phyloP scores from a whole-genome alignment of 2,113 vertebrate species.

The Mirounga angustirostris region DNA sequence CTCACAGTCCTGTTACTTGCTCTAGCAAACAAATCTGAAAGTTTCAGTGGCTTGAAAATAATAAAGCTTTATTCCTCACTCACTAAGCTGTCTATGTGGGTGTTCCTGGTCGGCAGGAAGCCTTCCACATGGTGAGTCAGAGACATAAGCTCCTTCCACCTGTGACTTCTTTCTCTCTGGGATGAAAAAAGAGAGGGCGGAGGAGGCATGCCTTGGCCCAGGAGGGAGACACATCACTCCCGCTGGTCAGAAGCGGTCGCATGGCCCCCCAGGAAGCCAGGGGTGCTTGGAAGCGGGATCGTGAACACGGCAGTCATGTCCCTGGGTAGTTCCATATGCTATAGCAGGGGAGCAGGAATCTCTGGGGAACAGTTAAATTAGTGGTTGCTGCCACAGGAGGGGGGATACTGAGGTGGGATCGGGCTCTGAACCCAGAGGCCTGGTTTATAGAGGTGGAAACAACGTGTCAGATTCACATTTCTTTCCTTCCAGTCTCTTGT shows the following conservation, averaged over 20 bases:
- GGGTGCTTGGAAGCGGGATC: background rate
- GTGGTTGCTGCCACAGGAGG: background rate
- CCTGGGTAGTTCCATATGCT: background rate
- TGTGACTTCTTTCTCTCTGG: background rate
- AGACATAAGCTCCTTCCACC: background rate
- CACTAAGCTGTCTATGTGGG: background rate
- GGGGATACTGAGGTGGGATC: background rate
- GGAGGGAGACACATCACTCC: background rate
- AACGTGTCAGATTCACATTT: constrained; percentile 47
- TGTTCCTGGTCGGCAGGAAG: background rate
- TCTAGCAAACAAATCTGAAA: background rate
- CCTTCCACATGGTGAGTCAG: constrained; percentile 27
- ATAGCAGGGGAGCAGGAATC: background rate
- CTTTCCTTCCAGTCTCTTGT: constrained; percentile 34
- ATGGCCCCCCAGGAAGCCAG: background rate
- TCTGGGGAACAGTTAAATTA: background rate
- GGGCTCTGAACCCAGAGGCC: background rate
- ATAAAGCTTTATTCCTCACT: constrained; percentile 43
- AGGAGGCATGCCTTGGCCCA: background rate
- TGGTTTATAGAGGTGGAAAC: constrained; percentile 46
- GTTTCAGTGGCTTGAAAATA: constrained; percentile 10
- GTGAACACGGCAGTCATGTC: background rate
- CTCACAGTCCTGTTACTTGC: background rate
- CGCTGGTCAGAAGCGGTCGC: background rate
- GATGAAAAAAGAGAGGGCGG: background rate